Evolutionary conservation across 2,797 vertebrate genomes (phyloP).

Genomic region (Percopsis omiscomaycus): DNA sequence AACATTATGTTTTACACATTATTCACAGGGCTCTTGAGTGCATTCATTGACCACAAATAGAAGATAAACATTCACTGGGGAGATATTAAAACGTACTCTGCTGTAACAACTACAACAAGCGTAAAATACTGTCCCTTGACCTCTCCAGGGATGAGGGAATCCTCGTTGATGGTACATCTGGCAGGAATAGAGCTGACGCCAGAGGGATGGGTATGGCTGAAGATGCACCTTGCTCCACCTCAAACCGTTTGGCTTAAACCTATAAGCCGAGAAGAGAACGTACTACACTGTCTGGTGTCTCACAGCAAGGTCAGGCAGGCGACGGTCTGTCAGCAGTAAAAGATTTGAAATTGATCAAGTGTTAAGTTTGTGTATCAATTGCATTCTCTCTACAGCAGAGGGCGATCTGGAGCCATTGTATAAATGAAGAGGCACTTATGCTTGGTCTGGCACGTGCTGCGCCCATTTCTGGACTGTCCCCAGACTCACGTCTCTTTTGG

Average conservation of each 20-base stretch:
- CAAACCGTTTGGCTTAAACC: slow-evolving; percentile 89
- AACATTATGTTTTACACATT: neutral
- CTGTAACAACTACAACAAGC: neutral
- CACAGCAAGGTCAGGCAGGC: slow-evolving; percentile 63
- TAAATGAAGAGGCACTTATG: slow-evolving; percentile 88
- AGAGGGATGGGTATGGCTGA: slow-evolving; percentile 80
- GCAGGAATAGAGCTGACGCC: slow-evolving; percentile 89
- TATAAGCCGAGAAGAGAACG: slow-evolving; percentile 79
- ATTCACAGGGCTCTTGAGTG: too few species aligned
- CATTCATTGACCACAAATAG: neutral
- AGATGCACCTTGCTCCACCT: slow-evolving; percentile 73
- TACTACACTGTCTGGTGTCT: slow-evolving; percentile 84
- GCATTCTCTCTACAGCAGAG: slow-evolving; percentile 71
- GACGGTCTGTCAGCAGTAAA: neutral
- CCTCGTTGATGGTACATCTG: slow-evolving; percentile 80
- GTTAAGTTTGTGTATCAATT: neutral
- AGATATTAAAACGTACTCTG: neutral
- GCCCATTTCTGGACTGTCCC: slow-evolving; percentile 75
- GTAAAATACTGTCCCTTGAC: slow-evolving; percentile 6
- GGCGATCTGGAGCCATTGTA: slow-evolving; percentile 72
- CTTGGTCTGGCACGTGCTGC: slow-evolving; percentile 85
- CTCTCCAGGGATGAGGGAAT: slow-evolving; percentile 68
- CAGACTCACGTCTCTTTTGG: slow-evolving; percentile 82
- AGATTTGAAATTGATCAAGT: too few species aligned
- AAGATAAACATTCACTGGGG: neutral